Evolutionary conservation across 1,140 invertebrate genomes (phyloP), one percentile per base, ranked within the genome.

Genomic region (Capitella teleta): DNA sequence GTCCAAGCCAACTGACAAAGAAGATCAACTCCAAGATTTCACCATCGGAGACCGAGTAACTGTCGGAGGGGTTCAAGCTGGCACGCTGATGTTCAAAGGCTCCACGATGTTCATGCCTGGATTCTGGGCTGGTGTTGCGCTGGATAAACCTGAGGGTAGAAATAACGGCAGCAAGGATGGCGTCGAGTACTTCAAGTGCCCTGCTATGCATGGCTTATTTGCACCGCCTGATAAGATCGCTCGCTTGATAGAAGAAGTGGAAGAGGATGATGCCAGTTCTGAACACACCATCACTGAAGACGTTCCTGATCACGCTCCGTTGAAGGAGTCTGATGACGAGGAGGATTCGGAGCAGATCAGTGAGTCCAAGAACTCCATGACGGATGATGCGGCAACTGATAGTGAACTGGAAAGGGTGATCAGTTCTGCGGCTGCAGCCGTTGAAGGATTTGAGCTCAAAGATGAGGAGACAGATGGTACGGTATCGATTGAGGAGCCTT

Each of bases 21-120:
- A 30, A 19, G 61, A 61, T 47, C 56, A 56, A 5, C 45, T 63
- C 6, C 59, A 51, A 10, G 57, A 65, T 18, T 63, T 62, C 47
- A 80, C 80, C 61, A 66, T 90, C 52, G 89, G 89, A 23, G 88
- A 94, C 61, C 77, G 87, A 41, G 90, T 97, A 12, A 87, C 92
- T 53, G 87, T 94, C 6, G 80, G 80, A 47, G 83, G 82, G 47
- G 82, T 82, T 26, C 90, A 90, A 74, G 79, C 83, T 28, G 93
- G 92, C 49, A 79, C 82, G 24, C 74, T 96, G 14, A 78, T 82
- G 48, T 95, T 82, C 67, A 78, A 90, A 55, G 92, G 92, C n/a
- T 70, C 75, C 24, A 87, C 89, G n/a, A 82, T 88, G 47, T 96
- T 95, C 70, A 87, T 89, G 6, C 61, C 79, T 8, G 91, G 92